These are phyloP conservation scores for Idaea dimidiata DNA, from an alignment of 2,888 invertebrate genomes.

Conservation along the genomic window DNA sequence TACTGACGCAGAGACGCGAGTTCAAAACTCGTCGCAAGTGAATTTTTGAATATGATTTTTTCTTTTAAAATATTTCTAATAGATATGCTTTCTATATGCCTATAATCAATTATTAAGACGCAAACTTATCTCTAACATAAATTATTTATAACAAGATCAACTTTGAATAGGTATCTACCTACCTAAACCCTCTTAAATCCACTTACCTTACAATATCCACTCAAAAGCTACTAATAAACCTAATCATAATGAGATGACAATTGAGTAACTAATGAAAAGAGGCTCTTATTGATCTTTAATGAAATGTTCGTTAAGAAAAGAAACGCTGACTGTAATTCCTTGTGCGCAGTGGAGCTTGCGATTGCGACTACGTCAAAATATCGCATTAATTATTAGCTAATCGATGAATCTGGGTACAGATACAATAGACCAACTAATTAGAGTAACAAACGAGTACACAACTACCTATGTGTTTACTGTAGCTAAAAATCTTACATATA, in stretches of 20 bases:
- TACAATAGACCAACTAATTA: too few species aligned
- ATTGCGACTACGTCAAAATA: not conserved
- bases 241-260: constrained; percentile 29
- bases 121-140: not conserved
- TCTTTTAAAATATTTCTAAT: too few species aligned
- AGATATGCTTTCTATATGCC: too few species aligned
- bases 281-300: constrained; percentile 40
- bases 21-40: too few species aligned
- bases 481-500: too few species aligned
- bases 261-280: constrained; percentile 18
- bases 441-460: too few species aligned
- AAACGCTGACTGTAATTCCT: constrained; percentile 46
- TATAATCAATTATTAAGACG: too few species aligned
- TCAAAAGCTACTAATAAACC: constrained; percentile 13
- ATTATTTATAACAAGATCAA: not conserved
- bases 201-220: constrained; percentile 11
- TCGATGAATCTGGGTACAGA: too few species aligned
- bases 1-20: too few species aligned
- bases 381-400: not conserved
- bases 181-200: not conserved
- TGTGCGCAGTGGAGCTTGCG: constrained; percentile 4
- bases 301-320: constrained; percentile 41
- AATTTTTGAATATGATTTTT: too few species aligned
- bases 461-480: too few species aligned
- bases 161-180: not conserved